Evolutionary conservation across 1,140 invertebrate genomes (phyloP).

Genomic region (Eufriesea mexicana): DNA sequence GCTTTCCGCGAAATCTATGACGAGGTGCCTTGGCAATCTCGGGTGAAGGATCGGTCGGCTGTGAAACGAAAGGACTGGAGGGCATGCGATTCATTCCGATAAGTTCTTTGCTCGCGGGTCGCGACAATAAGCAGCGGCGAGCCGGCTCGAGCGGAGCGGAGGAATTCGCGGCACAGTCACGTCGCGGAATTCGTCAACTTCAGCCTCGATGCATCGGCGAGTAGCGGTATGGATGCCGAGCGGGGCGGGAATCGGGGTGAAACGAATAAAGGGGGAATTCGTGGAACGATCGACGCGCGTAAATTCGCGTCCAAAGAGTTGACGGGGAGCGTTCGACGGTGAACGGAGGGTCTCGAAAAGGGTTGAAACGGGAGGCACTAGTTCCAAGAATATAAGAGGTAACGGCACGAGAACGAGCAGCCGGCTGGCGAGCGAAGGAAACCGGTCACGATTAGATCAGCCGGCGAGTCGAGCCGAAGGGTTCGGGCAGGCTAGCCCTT

Average conservation of each 20-base stretch:
- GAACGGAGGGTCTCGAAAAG: neutral
- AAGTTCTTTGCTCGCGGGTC: too few species aligned
- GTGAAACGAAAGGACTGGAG: neutral
- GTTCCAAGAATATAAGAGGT: slow-evolving; percentile 58
- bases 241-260: too few species aligned
- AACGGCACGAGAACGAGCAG: slow-evolving; percentile 64
- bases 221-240: neutral
- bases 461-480: slow-evolving; percentile 20
- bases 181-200: neutral
- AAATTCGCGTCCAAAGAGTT: neutral
- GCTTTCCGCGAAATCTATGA: neutral
- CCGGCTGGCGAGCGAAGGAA: slow-evolving; percentile 59
- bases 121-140: too few species aligned
- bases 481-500: slow-evolving; percentile 46
- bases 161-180: neutral
- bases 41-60: neutral
- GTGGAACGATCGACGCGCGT: slow-evolving; percentile 19
- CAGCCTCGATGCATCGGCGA: neutral
- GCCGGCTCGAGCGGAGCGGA: too few species aligned
- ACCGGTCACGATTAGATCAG: slow-evolving; percentile 68
- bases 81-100: neutral
- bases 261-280: neutral
- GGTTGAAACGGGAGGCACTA: slow-evolving; percentile 35
- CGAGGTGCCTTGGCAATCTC: neutral
- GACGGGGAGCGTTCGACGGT: neutral